These are phyloP conservation scores for Strix uralensis DNA, from an alignment of 2,113 vertebrate genomes.

Conservation along the genomic window DNA sequence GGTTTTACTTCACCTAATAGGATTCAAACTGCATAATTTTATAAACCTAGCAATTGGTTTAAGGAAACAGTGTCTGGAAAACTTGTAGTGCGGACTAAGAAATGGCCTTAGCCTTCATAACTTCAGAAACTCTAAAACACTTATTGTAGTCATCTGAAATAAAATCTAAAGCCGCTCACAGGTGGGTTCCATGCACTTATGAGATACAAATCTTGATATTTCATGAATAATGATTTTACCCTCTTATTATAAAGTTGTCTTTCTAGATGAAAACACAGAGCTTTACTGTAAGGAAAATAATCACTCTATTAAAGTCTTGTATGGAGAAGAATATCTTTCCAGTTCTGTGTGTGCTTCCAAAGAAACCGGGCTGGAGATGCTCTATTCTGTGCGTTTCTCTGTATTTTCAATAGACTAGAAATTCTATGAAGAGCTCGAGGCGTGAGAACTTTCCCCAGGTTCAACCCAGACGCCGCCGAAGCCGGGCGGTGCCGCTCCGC, in stretches of 20 bases:
- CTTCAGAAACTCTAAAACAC: not conserved
- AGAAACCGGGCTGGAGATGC: not conserved
- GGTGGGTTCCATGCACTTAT: fast-evolving
- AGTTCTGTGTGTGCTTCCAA: fast-evolving
- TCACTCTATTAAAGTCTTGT: fast-evolving
- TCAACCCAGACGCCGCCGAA: too few relatives aligned
- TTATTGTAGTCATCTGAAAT: not conserved
- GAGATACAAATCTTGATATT: too few relatives aligned
- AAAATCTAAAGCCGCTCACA: not conserved
- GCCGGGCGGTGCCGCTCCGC: too few relatives aligned
- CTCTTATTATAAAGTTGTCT: not conserved
- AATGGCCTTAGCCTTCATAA: not conserved
- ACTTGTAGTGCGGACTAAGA: not conserved
- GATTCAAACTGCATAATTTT: not conserved
- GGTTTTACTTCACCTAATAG: not conserved
- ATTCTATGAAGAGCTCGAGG: not conserved
- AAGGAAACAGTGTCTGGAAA: not conserved
- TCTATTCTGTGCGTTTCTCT: not conserved
- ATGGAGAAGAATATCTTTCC: fast-evolving
- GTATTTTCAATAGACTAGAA: too few relatives aligned
- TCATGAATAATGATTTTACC: not conserved
- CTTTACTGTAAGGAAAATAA: not conserved
- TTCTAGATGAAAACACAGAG: not conserved
- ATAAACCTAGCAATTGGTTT: not conserved
- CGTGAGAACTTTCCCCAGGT: fast-evolving